These are phyloP conservation scores for Dicerorhinus sumatrensis DNA, from an alignment of 2,113 vertebrate genomes.

Conservation along the genomic window DNA sequence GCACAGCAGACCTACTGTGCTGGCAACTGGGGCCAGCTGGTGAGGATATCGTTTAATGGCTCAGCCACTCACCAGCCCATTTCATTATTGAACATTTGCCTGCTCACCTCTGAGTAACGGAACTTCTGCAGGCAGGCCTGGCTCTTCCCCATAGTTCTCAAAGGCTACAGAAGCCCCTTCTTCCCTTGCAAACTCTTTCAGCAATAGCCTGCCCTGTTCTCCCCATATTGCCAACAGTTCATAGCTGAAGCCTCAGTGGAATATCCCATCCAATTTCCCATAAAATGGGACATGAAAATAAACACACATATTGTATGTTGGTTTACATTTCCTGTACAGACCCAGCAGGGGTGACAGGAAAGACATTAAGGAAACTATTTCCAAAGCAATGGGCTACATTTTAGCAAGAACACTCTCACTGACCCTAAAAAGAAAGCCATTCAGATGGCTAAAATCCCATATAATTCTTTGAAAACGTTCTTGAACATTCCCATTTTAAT, in stretches of 20 bases:
- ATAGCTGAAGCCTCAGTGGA: slow-evolving; percentile 69
- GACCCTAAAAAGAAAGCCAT: slow-evolving; percentile 67
- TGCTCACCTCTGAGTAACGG: background rate
- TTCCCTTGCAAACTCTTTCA: slow-evolving; percentile 44
- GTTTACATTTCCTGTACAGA: slow-evolving; percentile 80
- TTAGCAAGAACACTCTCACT: slow-evolving; percentile 73
- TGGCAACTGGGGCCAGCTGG: background rate
- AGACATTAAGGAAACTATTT: slow-evolving; percentile 73
- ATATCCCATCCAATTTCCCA: slow-evolving; percentile 83
- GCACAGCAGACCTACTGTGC: background rate
- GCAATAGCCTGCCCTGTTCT: background rate
- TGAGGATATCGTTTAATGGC: slow-evolving; percentile 47
- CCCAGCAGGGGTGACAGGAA: slow-evolving; percentile 62
- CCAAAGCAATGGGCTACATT: slow-evolving; percentile 73
- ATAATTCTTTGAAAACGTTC: slow-evolving; percentile 78
- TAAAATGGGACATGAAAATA: slow-evolving; percentile 83
- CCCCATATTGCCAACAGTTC: slow-evolving; percentile 65
- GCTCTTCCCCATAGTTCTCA: background rate
- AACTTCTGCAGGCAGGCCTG: background rate
- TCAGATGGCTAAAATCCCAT: slow-evolving; percentile 67
- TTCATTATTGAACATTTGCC: background rate
- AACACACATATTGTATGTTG: slow-evolving; percentile 79
- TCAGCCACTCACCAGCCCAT: background rate
- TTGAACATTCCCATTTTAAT: slow-evolving; percentile 81
- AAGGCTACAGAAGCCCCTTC: background rate